These are phyloP conservation scores for Oreochromis grahami DNA, from an alignment of 2,797 vertebrate genomes.

Conservation along the genomic window DNA sequence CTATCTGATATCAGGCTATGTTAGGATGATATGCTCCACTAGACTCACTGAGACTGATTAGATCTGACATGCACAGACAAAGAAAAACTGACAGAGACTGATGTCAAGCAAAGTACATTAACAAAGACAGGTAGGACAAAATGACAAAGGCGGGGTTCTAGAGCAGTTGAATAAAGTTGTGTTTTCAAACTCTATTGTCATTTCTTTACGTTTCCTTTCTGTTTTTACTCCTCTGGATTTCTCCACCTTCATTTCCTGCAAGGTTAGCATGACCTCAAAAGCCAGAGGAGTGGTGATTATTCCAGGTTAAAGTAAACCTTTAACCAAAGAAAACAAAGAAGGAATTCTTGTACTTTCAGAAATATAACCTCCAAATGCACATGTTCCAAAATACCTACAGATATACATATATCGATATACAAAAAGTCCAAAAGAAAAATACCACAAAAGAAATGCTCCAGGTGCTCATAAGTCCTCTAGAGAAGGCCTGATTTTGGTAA, in stretches of 20 bases:
- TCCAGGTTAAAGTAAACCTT: background rate
- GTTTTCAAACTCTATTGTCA: constrained; percentile 5
- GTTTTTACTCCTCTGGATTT: background rate
- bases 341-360: background rate
- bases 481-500: background rate
- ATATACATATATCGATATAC: background rate
- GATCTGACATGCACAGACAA: constrained; percentile 27
- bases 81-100: constrained; percentile 42
- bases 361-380: background rate
- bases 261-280: background rate
- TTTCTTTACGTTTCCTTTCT: background rate
- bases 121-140: constrained; percentile 20
- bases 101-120: constrained; percentile 26
- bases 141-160: background rate
- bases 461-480: background rate
- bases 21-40: constrained; percentile 12
- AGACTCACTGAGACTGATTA: constrained; percentile 30
- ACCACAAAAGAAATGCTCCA: background rate
- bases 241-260: background rate
- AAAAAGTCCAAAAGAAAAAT: background rate
- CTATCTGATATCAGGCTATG: background rate
- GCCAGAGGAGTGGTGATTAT: background rate
- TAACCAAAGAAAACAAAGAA: background rate
- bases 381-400: background rate
- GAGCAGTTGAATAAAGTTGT: background rate